Base-by-base conservation (phyloP, 2,888 invertebrate species). In the Hirtodrosophila confusa region DNA sequence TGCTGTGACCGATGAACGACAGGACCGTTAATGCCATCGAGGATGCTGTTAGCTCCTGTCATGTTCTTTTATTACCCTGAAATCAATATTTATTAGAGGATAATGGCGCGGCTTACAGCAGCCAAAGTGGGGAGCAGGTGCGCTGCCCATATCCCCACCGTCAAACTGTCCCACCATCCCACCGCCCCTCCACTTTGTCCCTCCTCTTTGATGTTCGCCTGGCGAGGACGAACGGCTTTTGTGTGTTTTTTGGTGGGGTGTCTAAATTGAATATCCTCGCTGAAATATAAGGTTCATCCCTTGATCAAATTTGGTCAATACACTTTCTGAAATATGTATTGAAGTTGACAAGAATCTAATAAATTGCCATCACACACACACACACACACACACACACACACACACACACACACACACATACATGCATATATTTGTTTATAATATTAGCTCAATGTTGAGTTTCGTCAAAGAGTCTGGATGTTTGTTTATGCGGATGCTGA, bases 41-140 rank as follows among this genome's bases (percentile, higher is more conserved):
- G 70, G 63, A 76, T 74, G 65, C 61, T 76, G 64, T 79, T 79
- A 64, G 74, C 75, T 78, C 69, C 74, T 75, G 61, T 69, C 73
- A 73, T 83, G 76, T 68, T 56, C 67, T 73, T 80, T 78, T 79
- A 79, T 79, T 79, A 78, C 73, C 66, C 54, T 54, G 61, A 80
- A 83, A 83, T 83, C 83, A 80, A 83, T 83, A 80, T 83, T 83
- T 80, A 80, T 83, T 83, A 80, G 73, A 70, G 67, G 64, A 78
- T 80, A 83, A 80, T 73, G 65, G 58, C 65, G 12, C 51, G 50
- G 75, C 47, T 53, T 41, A 47, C 33, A 54, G 36, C 51, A 53
- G 39, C 40, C 45, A 33, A 33, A 35, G 11, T n/a, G 29, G 33
- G 12, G n/a, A 45, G 41, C 64, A 73, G 69, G 70, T 76, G 62